Evolutionary conservation across 1,140 invertebrate species (phyloP).

Genomic region (Drosophila takahashii): DNA sequence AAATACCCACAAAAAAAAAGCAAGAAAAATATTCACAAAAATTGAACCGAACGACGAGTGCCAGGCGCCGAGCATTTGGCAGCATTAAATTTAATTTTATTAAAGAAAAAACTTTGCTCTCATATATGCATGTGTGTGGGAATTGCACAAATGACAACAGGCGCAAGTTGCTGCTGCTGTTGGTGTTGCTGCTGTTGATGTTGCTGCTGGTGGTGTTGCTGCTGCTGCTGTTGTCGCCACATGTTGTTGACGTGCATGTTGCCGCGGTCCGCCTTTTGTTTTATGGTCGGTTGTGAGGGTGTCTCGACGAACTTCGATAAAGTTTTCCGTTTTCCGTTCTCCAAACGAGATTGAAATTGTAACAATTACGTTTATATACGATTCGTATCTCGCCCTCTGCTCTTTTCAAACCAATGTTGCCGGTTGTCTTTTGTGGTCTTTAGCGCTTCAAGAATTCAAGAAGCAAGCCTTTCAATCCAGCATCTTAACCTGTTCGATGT

Average conservation of each 20-base stretch:
- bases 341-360: slow-evolving; percentile 67
- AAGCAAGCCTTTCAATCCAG: slow-evolving; percentile 7
- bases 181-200: slow-evolving; percentile 33
- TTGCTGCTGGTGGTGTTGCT: slow-evolving; percentile 20
- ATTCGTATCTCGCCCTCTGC: slow-evolving; percentile 38
- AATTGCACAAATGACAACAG: slow-evolving; percentile 77
- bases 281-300: slow-evolving; percentile 63
- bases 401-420: slow-evolving; percentile 25
- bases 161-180: slow-evolving; percentile 60
- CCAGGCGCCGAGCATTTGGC: slow-evolving; percentile 62
- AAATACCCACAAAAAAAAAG: not conserved
- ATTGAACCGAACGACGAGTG: slow-evolving; percentile 66
- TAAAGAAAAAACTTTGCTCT: slow-evolving; percentile 74
- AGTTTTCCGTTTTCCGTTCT: slow-evolving; percentile 58
- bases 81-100: slow-evolving; percentile 81
- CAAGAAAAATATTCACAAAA: slow-evolving; percentile 12
- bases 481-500: slow-evolving; percentile 41
- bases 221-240: slow-evolving; percentile 60
- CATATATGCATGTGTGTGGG: slow-evolving; percentile 49
- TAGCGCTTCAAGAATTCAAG: not conserved
- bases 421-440: slow-evolving; percentile 17
- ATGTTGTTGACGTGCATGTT: slow-evolving; percentile 76
- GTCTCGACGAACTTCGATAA: slow-evolving; percentile 59
- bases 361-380: slow-evolving; percentile 57
- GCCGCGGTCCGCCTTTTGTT: slow-evolving; percentile 63